Evolutionary conservation across 2,888 invertebrate species (phyloP).

Genomic region (Eupithecia pulchellata): DNA sequence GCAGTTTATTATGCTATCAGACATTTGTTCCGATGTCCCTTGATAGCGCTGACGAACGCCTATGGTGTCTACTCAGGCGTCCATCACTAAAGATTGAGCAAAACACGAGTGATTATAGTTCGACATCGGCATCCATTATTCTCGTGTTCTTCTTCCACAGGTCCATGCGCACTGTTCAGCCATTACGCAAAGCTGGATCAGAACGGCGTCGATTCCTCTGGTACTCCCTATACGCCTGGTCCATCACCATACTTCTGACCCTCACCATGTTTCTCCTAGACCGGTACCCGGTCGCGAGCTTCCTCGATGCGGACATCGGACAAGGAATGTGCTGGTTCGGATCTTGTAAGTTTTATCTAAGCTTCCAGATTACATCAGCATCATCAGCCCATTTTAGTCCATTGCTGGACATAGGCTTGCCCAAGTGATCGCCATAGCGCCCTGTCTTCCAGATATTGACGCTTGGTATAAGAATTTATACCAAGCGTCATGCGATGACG

Average conservation of each 20-base stretch:
- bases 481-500: constrained; percentile 10
- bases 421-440: no score
- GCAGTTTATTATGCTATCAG: background rate
- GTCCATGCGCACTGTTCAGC: constrained; percentile 78
- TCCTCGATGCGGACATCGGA: constrained; percentile 87
- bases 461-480: no score
- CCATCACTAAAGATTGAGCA: background rate
- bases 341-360: constrained; percentile 71
- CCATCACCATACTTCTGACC: constrained; percentile 85
- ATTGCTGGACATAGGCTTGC: no score
- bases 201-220: constrained; percentile 86
- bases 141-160: constrained; percentile 53
- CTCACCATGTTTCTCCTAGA: constrained; percentile 84
- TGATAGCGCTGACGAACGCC: background rate
- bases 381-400: no score
- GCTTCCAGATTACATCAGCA: background rate
- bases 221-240: constrained; percentile 91
- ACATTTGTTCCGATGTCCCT: background rate
- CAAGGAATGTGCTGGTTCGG: constrained; percentile 88
- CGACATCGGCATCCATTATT: background rate
- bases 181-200: constrained; percentile 72
- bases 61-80: background rate
- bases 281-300: constrained; percentile 64
- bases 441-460: no score
- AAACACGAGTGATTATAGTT: background rate